A percentile compares a stretch with the other conserved stretches of the same genome.
phyloP scores from a whole-genome alignment of 2,797 vertebrate genomes.

The Rhinatrema bivittatum region DNA sequence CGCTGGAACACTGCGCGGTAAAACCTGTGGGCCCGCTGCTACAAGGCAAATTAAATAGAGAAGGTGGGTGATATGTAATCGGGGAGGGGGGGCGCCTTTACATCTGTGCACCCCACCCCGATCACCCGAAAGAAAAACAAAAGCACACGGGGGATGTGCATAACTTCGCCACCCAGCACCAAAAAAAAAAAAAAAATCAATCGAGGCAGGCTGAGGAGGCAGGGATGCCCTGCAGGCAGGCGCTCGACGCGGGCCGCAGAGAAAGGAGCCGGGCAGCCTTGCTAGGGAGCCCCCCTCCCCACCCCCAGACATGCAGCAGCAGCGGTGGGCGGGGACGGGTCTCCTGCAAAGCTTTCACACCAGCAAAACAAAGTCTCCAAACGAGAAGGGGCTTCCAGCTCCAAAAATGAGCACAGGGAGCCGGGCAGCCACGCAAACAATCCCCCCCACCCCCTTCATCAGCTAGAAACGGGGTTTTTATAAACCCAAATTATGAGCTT shows the following conservation, averaged over 20 bases:
- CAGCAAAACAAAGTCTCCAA: slow-evolving; percentile 30
- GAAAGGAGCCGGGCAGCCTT: neutral
- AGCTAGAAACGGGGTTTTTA: too few relatives aligned
- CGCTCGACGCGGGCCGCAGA: neutral
- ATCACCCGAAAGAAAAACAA: neutral
- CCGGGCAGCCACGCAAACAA: neutral
- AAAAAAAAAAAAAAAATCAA: too few relatives aligned
- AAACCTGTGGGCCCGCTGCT: too few relatives aligned
- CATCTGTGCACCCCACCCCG: too few relatives aligned
- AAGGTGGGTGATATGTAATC: too few relatives aligned
- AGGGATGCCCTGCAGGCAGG: too few relatives aligned
- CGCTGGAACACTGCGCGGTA: too few relatives aligned
- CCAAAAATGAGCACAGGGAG: neutral
- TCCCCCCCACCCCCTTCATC: neutral
- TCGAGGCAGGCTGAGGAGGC: fast-evolving
- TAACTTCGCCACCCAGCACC: too few relatives aligned
- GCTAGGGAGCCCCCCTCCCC: slow-evolving; percentile 5
- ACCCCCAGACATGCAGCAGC: slow-evolving; percentile 6
- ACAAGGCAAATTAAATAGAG: too few relatives aligned
- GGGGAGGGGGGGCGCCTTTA: too few relatives aligned
- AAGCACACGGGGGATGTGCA: too few relatives aligned
- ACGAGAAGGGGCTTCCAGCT: slow-evolving; percentile 14
- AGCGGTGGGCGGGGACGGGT: slow-evolving; percentile 22
- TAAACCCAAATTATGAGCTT: too few relatives aligned
- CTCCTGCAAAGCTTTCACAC: neutral